Conservation (phyloP, 2,113 vertebrate species). For the Psittacula cyanocephala region DNA sequence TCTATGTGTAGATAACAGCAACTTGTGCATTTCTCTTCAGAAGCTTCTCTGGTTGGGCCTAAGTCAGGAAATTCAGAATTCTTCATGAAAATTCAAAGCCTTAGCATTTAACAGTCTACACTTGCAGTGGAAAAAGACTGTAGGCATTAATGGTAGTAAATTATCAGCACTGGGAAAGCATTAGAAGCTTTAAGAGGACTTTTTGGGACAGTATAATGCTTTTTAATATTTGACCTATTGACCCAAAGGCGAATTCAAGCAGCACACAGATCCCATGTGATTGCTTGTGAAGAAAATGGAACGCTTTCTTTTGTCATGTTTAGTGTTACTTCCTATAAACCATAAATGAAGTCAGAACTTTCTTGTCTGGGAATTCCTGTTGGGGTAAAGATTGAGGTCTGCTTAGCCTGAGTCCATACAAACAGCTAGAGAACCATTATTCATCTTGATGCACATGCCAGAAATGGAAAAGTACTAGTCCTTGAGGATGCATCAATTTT, state of each 20-base stretch:
- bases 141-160: slow-evolving; percentile 25
- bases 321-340: slow-evolving; percentile 52
- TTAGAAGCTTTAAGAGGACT: slow-evolving; percentile 48
- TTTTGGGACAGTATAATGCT: slow-evolving; percentile 37
- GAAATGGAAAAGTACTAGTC: slow-evolving; percentile 58
- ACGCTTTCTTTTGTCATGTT: slow-evolving; percentile 27
- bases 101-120: slow-evolving; percentile 7
- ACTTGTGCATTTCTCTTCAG: background rate
- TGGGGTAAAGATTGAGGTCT: slow-evolving; percentile 47
- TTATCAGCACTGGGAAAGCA: slow-evolving; percentile 26
- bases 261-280: slow-evolving; percentile 30
- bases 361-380: slow-evolving; percentile 58
- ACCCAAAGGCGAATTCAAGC: slow-evolving; percentile 37
- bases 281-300: slow-evolving; percentile 37
- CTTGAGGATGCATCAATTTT: slow-evolving; percentile 59
- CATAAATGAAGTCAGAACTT: slow-evolving; percentile 55
- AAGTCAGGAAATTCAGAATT: background rate
- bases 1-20: background rate
- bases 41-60: background rate
- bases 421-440: slow-evolving; percentile 38
- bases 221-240: slow-evolving; percentile 54
- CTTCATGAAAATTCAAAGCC: background rate
- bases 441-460: slow-evolving; percentile 53
- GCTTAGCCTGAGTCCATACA: slow-evolving; percentile 30
- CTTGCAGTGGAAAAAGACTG: background rate